Conservation (phyloP, 2,797 vertebrate genomes). For the Premnoplex brunnescens region DNA sequence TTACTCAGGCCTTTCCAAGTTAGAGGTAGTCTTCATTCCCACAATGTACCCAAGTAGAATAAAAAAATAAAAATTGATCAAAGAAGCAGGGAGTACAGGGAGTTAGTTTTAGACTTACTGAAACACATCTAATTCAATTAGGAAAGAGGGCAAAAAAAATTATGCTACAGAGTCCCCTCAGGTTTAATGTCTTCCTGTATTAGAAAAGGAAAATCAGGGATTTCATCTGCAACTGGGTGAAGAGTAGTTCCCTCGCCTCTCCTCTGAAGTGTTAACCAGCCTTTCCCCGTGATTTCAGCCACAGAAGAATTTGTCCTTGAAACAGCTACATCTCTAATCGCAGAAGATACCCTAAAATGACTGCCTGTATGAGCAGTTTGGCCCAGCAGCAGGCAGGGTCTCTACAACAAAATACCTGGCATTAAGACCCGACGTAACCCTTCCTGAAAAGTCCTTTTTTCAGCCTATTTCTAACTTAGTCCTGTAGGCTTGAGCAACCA, state of each 20-base stretch:
- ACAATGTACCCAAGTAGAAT: not conserved
- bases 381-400: not conserved
- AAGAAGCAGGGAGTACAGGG: not conserved
- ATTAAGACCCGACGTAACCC: not conserved
- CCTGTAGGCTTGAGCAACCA: accelerated
- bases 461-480: not conserved
- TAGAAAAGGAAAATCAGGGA: not conserved
- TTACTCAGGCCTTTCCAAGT: not conserved
- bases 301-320: not conserved
- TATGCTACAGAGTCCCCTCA: not conserved
- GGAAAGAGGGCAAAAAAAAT: not conserved
- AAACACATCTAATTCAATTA: not conserved
- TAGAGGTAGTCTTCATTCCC: not conserved
- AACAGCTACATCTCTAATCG: not conserved
- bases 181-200: not conserved
- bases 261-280: not conserved
- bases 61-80: not conserved
- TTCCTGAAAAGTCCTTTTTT: not conserved
- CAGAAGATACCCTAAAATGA: not conserved
- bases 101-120: not conserved
- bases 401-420: not conserved
- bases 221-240: not conserved
- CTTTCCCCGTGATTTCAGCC: not conserved
- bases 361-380: accelerated
- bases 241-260: not conserved